A percentile compares a stretch with the other conserved stretches of the same genome.
These are phyloP conservation scores for Somateria mollissima DNA, from an alignment of 2,797 vertebrate genomes.

Conservation along the genomic window DNA sequence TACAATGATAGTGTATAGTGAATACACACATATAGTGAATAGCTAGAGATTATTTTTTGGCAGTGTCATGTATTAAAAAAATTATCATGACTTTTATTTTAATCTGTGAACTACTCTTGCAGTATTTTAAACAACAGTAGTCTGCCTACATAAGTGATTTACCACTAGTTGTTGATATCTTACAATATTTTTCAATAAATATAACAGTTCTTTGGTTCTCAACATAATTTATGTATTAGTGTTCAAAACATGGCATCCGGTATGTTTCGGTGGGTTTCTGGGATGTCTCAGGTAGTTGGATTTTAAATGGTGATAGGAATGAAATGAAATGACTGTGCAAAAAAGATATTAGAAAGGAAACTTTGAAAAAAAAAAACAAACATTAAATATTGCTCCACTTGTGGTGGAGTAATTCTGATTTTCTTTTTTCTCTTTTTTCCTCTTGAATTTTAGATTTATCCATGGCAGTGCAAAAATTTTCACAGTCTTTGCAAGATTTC, in stretches of 20 bases:
- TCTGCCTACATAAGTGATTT: neutral
- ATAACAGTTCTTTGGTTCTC: neutral
- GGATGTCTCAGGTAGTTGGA: neutral
- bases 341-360: neutral
- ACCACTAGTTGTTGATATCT: neutral
- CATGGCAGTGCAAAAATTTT: constrained; percentile 95
- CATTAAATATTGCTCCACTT: neutral
- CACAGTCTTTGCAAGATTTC: constrained; percentile 96
- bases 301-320: neutral
- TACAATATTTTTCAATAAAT: neutral
- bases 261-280: neutral
- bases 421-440: neutral
- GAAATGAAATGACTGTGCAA: neutral
- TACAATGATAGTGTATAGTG: neutral
- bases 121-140: neutral
- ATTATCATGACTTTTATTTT: neutral
- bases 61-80: neutral
- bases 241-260: neutral
- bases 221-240: neutral
- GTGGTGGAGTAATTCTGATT: neutral
- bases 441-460: constrained; percentile 87
- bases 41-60: neutral
- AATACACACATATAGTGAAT: neutral
- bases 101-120: neutral
- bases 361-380: neutral